Evolutionary conservation across 2,113 vertebrate species (phyloP), one percentile per base, ranked within the genome.

Genomic region (Colinus virginianus): DNA sequence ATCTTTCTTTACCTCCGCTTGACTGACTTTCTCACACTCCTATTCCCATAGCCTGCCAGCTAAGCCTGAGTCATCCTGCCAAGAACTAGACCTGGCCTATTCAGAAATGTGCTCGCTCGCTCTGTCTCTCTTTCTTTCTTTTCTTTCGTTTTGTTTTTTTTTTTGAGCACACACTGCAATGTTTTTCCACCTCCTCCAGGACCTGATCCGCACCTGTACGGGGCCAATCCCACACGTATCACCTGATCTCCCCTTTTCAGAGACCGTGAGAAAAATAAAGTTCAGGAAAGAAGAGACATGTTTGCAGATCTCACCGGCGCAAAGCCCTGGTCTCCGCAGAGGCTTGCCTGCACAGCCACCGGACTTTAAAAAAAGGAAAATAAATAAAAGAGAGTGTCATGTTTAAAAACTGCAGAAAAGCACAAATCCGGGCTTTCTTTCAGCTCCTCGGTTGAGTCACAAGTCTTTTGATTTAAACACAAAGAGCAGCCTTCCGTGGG

Each of bases 11-110:
- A 26, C 95, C 97, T 97, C 90, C 93, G 98, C 98, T 97, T 98
- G 97, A 98, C 96, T 98, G 98, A 98, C 98, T 99, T 99, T 99
- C 98, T 99, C 99, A 99, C 98, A 98, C 98, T 99, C 98, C 32
- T 97, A 95, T 98, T 98, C 98, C 98, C 98, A 93, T 72, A 70
- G 96, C 82, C 96, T 98, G 98, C 97, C 98, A 97, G 97, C 96
- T 96, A 97, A 97, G 90, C 84, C 97, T 98, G 97, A 97, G 97
- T 98, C 98, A 97, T 97, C 96, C 95, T 97, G 97, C 98, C 97
- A 97, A 97, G 96, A 97, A 78, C 96, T 55, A 84, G 90, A 96
- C 97, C 94, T 96, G 95, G 96, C 96, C 97, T 96, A 92, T 97
- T 97, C 96, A 97, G 67, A 98, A 95, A 75, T 90, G 89, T 76